Evolutionary conservation across 2,113 vertebrate species (phyloP), one percentile per base, ranked within the genome.

Genomic region (Vombatus ursinus): DNA sequence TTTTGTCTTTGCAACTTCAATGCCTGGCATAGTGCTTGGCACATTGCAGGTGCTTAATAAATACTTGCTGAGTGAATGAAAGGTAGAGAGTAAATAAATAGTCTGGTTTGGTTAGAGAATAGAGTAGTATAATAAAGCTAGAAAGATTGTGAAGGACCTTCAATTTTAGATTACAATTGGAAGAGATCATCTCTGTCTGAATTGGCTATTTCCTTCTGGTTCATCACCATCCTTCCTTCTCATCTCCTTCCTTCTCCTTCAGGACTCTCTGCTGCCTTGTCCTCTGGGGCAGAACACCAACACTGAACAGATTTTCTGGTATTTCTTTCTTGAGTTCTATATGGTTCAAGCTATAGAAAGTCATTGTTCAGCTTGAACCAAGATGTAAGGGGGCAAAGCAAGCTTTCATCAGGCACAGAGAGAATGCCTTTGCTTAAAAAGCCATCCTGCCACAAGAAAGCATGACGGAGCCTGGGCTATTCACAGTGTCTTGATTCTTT

Each of bases 351-450:
- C 96, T 92, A 95, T 93, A 94, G 93, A 14, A 91, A 96, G 77
- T 61, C 3, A 9, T 1, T 90, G 91, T 97, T 98, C 52, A 10
- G 2, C 52, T 31, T 16, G 89, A 49, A 48, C 96, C 51, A 57
- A 44, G 52, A 23, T 94, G 24, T 50, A 2, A 92, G 93, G 94
- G n/a, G 89, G 57, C 54, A 50, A 95, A 0, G 24, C 57, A 23
- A 96, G 92, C n/a, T 84, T 94, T 95, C 96, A 90, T 89, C 12
- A 3, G 94, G 95, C 77, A 8, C 49, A 57, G 91, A 48, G 23
- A 95, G 97, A 93, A 3, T 2, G 26, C 50, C 97, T 98, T 96
- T 98, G 98, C 98, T 98, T 95, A 96, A 97, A 98, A 96, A 50
- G 95, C 91, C 96, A n/a, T 96, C 98, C 97, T 90, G 97, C 98